phyloP scores from a whole-genome alignment of 1,140 invertebrate species.

The Metopolophium dirhodum region DNA sequence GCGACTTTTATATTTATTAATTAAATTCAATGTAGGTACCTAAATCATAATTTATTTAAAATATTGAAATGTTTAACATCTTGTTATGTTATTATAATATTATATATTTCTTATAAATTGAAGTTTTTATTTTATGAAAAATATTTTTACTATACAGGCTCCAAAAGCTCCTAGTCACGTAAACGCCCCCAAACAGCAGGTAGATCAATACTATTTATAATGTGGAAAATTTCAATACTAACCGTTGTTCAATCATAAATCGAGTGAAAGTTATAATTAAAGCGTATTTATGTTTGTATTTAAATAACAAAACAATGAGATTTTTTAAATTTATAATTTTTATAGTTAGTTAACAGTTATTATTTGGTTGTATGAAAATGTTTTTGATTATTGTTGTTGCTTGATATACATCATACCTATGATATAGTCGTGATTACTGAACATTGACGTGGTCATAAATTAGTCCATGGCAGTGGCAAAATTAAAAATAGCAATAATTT shows the following conservation, averaged over 20 bases:
- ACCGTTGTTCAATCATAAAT: constrained; percentile 18
- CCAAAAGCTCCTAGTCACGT: constrained; percentile 53
- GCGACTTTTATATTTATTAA: not conserved
- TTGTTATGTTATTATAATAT: not conserved
- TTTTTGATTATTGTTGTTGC: not conserved
- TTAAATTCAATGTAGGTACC: not conserved
- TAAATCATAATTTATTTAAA: not conserved
- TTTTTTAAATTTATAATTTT: not conserved
- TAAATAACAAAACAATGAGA: not conserved
- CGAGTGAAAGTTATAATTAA: not conserved
- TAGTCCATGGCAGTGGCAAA: not conserved
- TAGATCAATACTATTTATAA: constrained; percentile 35
- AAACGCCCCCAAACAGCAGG: constrained; percentile 50
- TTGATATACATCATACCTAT: not conserved
- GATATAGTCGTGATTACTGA: not conserved
- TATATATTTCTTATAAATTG: not conserved
- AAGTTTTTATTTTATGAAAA: not conserved
- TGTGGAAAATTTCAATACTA: not conserved
- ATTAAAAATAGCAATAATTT: not conserved
- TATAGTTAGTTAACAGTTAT: not conserved
- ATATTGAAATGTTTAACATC: not conserved
- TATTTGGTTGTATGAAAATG: not conserved
- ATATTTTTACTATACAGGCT: constrained; percentile 52
- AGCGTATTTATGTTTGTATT: not conserved
- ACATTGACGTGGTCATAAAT: too few species aligned